phyloP scores from a whole-genome alignment of 2,797 vertebrate genomes.

The Chiroxiphia lanceolata region DNA sequence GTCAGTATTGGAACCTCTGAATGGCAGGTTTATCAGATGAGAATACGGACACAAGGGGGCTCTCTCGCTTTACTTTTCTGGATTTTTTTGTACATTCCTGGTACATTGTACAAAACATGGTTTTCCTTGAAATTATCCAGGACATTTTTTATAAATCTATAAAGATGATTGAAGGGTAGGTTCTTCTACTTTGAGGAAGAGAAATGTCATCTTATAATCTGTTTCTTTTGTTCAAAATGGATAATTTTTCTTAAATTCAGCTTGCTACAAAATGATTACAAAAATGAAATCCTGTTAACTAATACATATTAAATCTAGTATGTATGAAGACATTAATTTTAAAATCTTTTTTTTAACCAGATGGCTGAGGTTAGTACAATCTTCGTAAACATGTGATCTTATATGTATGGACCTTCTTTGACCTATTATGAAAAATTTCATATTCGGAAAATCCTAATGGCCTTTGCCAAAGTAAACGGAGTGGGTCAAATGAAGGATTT shows the following conservation, averaged over 20 bases:
- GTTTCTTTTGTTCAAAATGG: background rate
- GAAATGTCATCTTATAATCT: background rate
- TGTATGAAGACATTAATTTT: background rate
- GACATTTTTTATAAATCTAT: background rate
- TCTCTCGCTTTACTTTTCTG: slow-evolving; percentile 66
- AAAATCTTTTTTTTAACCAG: background rate
- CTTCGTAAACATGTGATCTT: background rate
- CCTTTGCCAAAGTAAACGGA: background rate
- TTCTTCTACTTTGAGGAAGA: slow-evolving; percentile 53
- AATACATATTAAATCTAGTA: background rate
- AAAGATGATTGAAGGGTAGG: slow-evolving; percentile 49
- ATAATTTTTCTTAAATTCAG: slow-evolving; percentile 1
- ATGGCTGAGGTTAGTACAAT: background rate
- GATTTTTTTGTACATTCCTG: background rate
- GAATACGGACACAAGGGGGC: slow-evolving; percentile 72
- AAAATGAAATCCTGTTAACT: background rate
- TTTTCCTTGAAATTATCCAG: slow-evolving; percentile 15
- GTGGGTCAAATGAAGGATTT: background rate
- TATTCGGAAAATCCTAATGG: background rate
- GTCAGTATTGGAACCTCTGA: background rate
- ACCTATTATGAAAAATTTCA: background rate
- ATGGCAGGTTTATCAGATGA: background rate
- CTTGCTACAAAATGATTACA: background rate
- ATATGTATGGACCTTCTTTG: background rate
- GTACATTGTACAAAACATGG: background rate